Evolutionary conservation across 1,140 invertebrate species (phyloP), one percentile per base, ranked within the genome.

Genomic region (Drosophila melanica): DNA sequence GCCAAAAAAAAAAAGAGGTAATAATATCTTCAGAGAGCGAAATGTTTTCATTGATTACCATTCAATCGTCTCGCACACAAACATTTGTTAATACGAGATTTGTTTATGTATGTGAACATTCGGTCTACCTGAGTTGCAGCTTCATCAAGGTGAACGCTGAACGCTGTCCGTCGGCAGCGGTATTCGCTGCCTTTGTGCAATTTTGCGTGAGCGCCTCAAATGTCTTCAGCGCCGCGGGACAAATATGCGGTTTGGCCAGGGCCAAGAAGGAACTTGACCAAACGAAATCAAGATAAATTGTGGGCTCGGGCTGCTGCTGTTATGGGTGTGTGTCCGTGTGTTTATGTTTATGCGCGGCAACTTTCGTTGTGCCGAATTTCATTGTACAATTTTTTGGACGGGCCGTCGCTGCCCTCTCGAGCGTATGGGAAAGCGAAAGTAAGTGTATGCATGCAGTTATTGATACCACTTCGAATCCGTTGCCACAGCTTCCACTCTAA

Each of bases 361-460:
- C 82, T 87, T 87, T 87, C 82, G 82, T 87, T 87, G 82, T 87
- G 82, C 82, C 66, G 82, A 82, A 87, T 87, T 87, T 86, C 71
- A 87, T 87, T 81, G 81, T 85, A 85, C 60, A 80, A 77, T 85
- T 86, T 86, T 86, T 62, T 18, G 42, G 12, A 44, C 14, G 42
- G 42, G 50, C 50, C 37, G 50, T 35, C 20, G 50, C 27, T 35
- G 42, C 42, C 30, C 59, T 70, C 65, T 75, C 58, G 30, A 54
- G 30, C 30, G 41, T 44, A 63, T 77, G 81, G 81, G 82, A 86
- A 86, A 86, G 81, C 82, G 81, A 86, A 86, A 86, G 82, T 87
- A 85, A 39, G 16, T 12, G 44, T 27, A 50, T 59, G 67, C 45
- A 55, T 79, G 82, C 79, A 82, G 82, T 86, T 87, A 86, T 87